Evolutionary conservation across 2,797 vertebrate species (phyloP), one percentile per base, ranked within the genome.

Genomic region (Rhincodon typus): DNA sequence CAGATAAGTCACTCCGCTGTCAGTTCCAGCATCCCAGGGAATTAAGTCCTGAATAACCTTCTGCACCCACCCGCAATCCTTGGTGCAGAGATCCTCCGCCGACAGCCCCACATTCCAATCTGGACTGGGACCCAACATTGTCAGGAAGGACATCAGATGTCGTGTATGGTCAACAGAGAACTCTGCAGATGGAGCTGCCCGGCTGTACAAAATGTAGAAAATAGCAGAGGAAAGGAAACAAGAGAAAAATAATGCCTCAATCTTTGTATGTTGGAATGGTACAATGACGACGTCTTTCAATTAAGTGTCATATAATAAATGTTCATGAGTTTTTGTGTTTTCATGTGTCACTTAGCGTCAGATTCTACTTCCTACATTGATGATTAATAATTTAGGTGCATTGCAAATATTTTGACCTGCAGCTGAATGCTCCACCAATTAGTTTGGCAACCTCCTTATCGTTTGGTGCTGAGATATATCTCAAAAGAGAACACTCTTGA

Each of bases 31-130:
- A 27, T 99, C 99, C 99, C 99, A 99, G 13, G 99, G 99, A 95
- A 99, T 99, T 96, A 99, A 96, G 97, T 99, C 99, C 96, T 99
- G 99, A 23, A 98, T 96, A 0, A 99, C 98, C 91, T 97, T 99
- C 97, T 99, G 99, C 67, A 98, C 98, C 99, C 99, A 99, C 94
- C 99, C 99, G 0, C 99, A 99, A 96, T 99, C 99, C 97, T 99
- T 99, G 96, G 99, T 99, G 94, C 99, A 99, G 84, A 99, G 97
- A 95, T 99, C 99, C 96, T 99, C 99, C 0, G 99, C 99, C 0
- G 99, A 98, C 1, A 99, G 97, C 53, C 99, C 99, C 96, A 99
- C 99, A 0, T 99, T 99, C 99, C 99, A 99, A 97, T 99, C 99
- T 0, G 99, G 99, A 96, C 99, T 99, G 96, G 99, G 99, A 2